Base-by-base conservation (phyloP, 1,140 invertebrate genomes). In the Lepidurus couesii region DNA sequence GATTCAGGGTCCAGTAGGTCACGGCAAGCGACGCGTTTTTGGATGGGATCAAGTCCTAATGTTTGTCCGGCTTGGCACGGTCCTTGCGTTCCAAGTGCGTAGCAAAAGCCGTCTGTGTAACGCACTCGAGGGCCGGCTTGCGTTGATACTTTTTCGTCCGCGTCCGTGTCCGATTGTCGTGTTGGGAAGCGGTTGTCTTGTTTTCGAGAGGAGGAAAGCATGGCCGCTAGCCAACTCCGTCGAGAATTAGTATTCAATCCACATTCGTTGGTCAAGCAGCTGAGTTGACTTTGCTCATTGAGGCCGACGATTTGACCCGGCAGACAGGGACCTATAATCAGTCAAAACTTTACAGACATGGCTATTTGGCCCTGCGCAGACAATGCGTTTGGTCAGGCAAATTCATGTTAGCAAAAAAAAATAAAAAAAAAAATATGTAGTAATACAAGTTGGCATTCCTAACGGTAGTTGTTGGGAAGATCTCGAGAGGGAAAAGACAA, bases 71-170 rank as follows among this genome's bases (percentile, higher is more conserved):
- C 24, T 9, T 21, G 24, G 73, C 78, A 79, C 26, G 78, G 74
- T 5, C 78, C 78, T 7, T 44, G 73, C n/a, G 78, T 79, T 7
- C 78, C 78, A 2, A 79, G 44, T 13, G 78, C 44, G 73, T 79
- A 79, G 74, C 78, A 79, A 44, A 43, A 47, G 10, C 74, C 78
- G 42, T 79, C 73, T 16, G n/a, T 44, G 53, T 65, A 65, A 16
- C 53, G 53, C 53, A 65, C 53, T 16, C 16, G 16, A 9, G 53
- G 53, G 4, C 53, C 53, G 13, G 53, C 16, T 10, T 65, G 53
- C 13, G 53, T 65, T 7, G 8, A 7, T 9, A 65, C 53, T 65
- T 65, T 21, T 21, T 13, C 53, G 13, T 65, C 11, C 13, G 13
- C 11, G 4, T 1, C 45, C 45, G 10, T 10, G 10, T 10, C 45